phyloP scores from a whole-genome alignment of 2,113 vertebrate genomes.

The Chaetorhynchus papuensis region DNA sequence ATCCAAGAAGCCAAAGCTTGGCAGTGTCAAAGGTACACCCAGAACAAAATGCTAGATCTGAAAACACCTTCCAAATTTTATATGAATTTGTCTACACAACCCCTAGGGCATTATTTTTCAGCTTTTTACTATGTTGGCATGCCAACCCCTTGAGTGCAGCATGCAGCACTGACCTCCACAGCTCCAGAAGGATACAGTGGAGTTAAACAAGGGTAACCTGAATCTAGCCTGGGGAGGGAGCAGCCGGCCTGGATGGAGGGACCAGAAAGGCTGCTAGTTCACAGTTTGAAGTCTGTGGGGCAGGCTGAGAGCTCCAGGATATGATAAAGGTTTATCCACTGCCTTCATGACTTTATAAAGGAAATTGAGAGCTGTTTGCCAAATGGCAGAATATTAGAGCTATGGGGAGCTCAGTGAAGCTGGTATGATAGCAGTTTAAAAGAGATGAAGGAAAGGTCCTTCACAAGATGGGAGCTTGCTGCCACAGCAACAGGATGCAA shows the following conservation, averaged over 20 bases:
- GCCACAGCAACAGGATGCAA: neutral
- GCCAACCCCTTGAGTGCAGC: neutral
- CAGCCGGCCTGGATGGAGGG: neutral
- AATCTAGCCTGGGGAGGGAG: neutral
- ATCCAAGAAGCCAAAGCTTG: neutral
- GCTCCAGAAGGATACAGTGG: neutral
- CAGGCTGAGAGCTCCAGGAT: neutral
- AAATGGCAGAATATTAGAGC: neutral
- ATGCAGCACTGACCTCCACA: neutral
- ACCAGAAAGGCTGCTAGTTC: neutral
- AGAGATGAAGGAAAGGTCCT: neutral
- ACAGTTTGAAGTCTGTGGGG: neutral
- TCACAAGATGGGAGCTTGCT: neutral
- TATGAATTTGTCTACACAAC: neutral
- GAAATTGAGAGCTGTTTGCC: neutral
- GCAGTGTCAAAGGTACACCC: neutral
- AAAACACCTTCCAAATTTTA: neutral
- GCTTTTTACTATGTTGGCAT: neutral
- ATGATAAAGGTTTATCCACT: neutral
- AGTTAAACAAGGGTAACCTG: neutral
- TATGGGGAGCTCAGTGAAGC: neutral
- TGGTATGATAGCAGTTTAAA: neutral
- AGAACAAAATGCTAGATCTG: neutral
- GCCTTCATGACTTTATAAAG: neutral
- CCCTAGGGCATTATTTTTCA: neutral